phyloP scores from a whole-genome alignment of 2,888 invertebrate species.

The Nomada ferruginata region DNA sequence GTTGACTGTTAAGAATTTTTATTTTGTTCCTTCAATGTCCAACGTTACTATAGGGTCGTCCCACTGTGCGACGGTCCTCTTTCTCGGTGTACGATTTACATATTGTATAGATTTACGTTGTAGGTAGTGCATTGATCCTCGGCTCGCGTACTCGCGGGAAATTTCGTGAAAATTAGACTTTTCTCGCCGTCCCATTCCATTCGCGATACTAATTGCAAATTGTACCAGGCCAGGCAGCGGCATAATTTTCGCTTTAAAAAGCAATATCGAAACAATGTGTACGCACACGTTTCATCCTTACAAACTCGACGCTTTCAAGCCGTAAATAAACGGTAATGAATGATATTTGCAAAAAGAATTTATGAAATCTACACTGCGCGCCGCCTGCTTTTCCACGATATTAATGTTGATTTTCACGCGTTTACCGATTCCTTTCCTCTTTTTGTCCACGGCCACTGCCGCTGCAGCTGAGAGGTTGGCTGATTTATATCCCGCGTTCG shows the following conservation, averaged over 20 bases:
- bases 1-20: too few species aligned
- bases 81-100: background rate
- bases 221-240: background rate
- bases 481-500: too few species aligned
- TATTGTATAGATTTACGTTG: background rate
- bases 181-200: background rate
- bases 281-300: background rate
- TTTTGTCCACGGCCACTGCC: too few species aligned
- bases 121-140: constrained; percentile 6
- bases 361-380: background rate
- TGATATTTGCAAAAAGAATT: constrained; percentile 1
- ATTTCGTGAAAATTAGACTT: constrained; percentile 21
- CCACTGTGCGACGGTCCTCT: background rate
- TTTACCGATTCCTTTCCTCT: too few species aligned
- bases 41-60: too few species aligned
- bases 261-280: background rate
- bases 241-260: constrained; percentile 6
- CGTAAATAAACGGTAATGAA: constrained; percentile 6
- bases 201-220: constrained; percentile 20
- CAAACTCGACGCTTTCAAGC: background rate
- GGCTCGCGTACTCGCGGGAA: background rate
- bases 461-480: too few species aligned
- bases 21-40: too few species aligned
- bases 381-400: too few species aligned
- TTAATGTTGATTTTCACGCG: too few species aligned